Evolutionary conservation across 2,888 invertebrate genomes (phyloP).

Genomic region (Ctena decussata): DNA sequence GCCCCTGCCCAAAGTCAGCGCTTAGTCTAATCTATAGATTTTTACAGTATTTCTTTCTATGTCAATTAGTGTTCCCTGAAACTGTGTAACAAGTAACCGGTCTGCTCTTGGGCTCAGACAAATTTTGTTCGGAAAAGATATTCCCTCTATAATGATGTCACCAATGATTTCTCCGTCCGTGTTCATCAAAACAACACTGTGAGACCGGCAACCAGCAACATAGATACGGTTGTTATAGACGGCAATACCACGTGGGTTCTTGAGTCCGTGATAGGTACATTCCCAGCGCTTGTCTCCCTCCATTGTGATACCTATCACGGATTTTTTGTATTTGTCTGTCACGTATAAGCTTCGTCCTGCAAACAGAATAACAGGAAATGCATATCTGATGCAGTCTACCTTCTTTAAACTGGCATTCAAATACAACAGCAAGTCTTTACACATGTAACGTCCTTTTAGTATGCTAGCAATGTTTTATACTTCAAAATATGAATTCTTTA

Average conservation of each 20-base stretch:
- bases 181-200: slow-evolving; percentile 64
- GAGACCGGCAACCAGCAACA: slow-evolving; percentile 68
- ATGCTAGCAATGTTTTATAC: too few relatives aligned
- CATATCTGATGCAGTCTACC: too few relatives aligned
- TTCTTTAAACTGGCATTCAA: too few relatives aligned
- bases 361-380: too few relatives aligned
- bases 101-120: slow-evolving; percentile 65
- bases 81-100: slow-evolving; percentile 67
- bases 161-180: slow-evolving; percentile 68
- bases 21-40: slow-evolving; percentile 63
- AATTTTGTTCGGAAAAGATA: slow-evolving; percentile 69
- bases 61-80: slow-evolving; percentile 67
- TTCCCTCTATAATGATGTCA: slow-evolving; percentile 67
- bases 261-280: slow-evolving; percentile 62
- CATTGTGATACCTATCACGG: slow-evolving; percentile 62
- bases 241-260: slow-evolving; percentile 68
- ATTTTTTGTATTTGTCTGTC: slow-evolving; percentile 68
- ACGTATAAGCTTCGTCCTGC: slow-evolving; percentile 64
- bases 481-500: too few relatives aligned
- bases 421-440: too few relatives aligned
- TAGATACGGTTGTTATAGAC: slow-evolving; percentile 62
- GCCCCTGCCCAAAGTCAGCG: too few relatives aligned
- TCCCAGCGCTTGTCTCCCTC: slow-evolving; percentile 70
- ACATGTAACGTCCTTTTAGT: too few relatives aligned
- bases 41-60: slow-evolving; percentile 70